phyloP scores from a whole-genome alignment of 2,888 invertebrate genomes.

The Lepidonotus clava region DNA sequence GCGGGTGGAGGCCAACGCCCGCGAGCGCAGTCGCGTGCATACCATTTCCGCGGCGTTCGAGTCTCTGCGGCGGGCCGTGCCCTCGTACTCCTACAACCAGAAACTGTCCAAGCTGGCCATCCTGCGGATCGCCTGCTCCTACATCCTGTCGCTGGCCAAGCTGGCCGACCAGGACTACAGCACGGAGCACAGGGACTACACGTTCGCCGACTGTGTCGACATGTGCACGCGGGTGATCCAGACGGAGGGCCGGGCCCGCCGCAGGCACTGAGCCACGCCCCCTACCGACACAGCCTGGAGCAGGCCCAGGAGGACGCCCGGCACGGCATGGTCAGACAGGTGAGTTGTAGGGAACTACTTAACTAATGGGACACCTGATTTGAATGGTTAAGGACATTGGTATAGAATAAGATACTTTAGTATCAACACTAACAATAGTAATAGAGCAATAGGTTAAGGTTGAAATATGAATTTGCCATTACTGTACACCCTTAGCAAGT shows the following conservation, averaged over 20 bases:
- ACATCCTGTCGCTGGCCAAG: slow-evolving; percentile 92
- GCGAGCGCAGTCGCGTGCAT: slow-evolving; percentile 95
- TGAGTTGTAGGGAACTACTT: no score
- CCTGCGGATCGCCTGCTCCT: slow-evolving; percentile 94
- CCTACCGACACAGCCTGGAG: background rate
- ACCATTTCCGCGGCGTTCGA: slow-evolving; percentile 98
- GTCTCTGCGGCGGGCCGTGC: slow-evolving; percentile 90
- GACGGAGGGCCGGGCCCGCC: slow-evolving; percentile 92
- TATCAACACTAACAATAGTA: no score
- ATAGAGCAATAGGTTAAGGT: no score
- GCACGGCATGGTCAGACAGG: background rate
- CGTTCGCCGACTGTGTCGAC: slow-evolving; percentile 89
- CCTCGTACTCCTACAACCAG: slow-evolving; percentile 95
- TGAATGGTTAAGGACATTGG: no score
- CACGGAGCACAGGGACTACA: slow-evolving; percentile 82
- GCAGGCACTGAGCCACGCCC: slow-evolving; percentile 80
- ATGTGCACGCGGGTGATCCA: slow-evolving; percentile 95
- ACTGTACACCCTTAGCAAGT: no score
- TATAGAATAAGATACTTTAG: no score
- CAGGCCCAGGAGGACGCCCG: background rate
- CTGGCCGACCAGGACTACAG: slow-evolving; percentile 87
- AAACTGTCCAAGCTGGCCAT: slow-evolving; percentile 96
- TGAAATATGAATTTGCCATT: no score
- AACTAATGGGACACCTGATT: no score
- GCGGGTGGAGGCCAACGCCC: slow-evolving; percentile 95